Evolutionary conservation across 1,140 invertebrate species (phyloP).

Genomic region (Euschistus heros): DNA sequence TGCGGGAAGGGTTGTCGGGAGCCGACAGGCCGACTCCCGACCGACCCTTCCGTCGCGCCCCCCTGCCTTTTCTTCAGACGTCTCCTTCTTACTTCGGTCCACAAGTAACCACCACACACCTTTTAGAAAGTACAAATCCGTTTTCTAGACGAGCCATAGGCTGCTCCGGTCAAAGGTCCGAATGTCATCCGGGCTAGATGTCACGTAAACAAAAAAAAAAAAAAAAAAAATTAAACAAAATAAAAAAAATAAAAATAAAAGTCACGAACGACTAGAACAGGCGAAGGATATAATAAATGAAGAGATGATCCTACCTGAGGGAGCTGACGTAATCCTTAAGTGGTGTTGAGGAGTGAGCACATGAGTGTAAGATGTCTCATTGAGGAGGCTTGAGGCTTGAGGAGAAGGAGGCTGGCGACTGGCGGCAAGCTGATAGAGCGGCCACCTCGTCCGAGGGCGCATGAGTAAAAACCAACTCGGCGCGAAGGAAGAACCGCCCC

Average conservation of each 20-base stretch:
- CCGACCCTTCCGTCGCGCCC: not conserved
- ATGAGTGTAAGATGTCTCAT: constrained; percentile 17
- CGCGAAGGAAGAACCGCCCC: constrained; percentile 11
- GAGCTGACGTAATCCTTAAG: constrained; percentile 15
- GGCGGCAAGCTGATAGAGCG: constrained; percentile 6
- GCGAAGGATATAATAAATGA: not conserved
- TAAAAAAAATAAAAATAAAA: not conserved
- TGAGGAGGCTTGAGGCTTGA: constrained; percentile 5
- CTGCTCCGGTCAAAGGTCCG: not conserved
- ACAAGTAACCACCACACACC: too few relatives aligned
- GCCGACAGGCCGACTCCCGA: not conserved
- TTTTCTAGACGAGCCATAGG: too few relatives aligned
- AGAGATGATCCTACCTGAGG: constrained; percentile 7
- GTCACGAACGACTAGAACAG: not conserved
- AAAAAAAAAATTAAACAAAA: not conserved
- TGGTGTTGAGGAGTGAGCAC: not conserved
- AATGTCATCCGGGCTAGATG: constrained; percentile 1
- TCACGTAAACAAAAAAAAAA: constrained; percentile 6
- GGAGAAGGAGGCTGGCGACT: constrained; percentile 9
- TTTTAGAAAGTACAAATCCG: too few relatives aligned
- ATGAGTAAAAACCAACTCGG: constrained; percentile 16
- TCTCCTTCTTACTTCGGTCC: too few relatives aligned
- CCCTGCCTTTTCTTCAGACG: not conserved
- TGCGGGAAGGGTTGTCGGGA: not conserved
- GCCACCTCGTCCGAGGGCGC: not conserved